Evolutionary conservation across 2,797 vertebrate genomes (phyloP).

Genomic region (Thamnophis elegans): DNA sequence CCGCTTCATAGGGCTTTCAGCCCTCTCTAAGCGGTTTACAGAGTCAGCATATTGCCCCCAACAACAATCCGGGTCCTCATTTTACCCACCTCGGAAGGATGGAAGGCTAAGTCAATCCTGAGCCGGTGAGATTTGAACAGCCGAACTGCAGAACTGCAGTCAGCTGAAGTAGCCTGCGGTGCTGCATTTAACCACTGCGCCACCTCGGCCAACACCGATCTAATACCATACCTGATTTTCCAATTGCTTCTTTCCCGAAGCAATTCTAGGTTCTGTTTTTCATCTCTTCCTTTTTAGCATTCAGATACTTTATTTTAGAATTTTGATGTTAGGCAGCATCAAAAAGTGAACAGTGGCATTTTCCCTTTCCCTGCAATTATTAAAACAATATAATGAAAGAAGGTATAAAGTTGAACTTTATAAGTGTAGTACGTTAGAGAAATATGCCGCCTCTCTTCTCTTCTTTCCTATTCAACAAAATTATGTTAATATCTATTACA

Average conservation of each 20-base stretch:
- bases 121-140: too few relatives aligned
- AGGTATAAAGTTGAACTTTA: not conserved
- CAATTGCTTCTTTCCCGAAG: not conserved
- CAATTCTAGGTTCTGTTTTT: not conserved
- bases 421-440: not conserved
- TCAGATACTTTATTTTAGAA: not conserved
- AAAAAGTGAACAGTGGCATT: not conserved
- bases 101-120: too few relatives aligned
- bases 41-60: too few relatives aligned
- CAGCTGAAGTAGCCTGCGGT: too few relatives aligned
- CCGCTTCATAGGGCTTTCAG: too few relatives aligned
- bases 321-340: not conserved
- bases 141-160: too few relatives aligned
- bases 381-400: not conserved
- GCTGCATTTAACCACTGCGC: too few relatives aligned
- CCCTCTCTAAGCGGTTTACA: too few relatives aligned
- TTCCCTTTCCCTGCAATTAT: not conserved
- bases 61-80: too few relatives aligned
- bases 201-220: too few relatives aligned
- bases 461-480: not conserved
- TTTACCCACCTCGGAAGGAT: too few relatives aligned
- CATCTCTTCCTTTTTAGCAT: not conserved
- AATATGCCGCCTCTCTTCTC: not conserved
- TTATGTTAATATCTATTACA: not conserved
- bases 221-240: not conserved